phyloP scores from a whole-genome alignment of 2,113 vertebrate species.

The Zeus faber region DNA sequence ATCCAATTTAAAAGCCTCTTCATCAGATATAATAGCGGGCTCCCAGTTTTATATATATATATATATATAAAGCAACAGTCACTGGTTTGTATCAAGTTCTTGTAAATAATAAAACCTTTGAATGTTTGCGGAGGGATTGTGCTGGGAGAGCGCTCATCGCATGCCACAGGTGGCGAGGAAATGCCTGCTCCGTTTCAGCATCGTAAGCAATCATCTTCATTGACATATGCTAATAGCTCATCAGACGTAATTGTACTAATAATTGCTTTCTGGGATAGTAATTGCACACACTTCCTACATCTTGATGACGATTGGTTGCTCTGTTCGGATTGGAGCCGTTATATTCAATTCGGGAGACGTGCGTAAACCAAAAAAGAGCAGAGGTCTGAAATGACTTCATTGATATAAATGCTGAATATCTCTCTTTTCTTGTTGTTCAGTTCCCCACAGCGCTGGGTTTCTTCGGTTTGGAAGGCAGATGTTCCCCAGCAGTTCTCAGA shows the following conservation, averaged over 20 bases:
- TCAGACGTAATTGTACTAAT: slow-evolving; percentile 77
- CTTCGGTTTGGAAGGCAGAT: too few relatives aligned
- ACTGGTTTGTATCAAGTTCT: too few relatives aligned
- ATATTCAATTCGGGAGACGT: slow-evolving; percentile 38
- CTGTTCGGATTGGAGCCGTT: slow-evolving; percentile 8
- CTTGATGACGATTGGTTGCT: slow-evolving; percentile 23
- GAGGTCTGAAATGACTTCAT: neutral
- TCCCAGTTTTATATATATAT: too few relatives aligned
- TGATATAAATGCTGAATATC: neutral
- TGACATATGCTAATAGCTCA: slow-evolving; percentile 77
- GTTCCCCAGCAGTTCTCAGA: too few relatives aligned
- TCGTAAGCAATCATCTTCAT: slow-evolving; percentile 72
- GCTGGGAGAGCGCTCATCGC: too few relatives aligned
- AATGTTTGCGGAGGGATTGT: too few relatives aligned
- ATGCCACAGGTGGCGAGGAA: slow-evolving; percentile 76
- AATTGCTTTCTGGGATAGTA: slow-evolving; percentile 68
- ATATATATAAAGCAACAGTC: too few relatives aligned
- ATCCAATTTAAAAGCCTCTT: slow-evolving; percentile 34
- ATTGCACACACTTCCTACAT: slow-evolving; percentile 61
- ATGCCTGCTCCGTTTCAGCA: slow-evolving; percentile 56
- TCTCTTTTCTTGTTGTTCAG: neutral
- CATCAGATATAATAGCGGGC: too few relatives aligned
- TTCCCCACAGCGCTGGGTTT: neutral
- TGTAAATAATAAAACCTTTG: too few relatives aligned
- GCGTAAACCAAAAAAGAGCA: slow-evolving; percentile 35